Evolutionary conservation across 2,888 invertebrate genomes (phyloP).

Genomic region (Sussaba pulchella): DNA sequence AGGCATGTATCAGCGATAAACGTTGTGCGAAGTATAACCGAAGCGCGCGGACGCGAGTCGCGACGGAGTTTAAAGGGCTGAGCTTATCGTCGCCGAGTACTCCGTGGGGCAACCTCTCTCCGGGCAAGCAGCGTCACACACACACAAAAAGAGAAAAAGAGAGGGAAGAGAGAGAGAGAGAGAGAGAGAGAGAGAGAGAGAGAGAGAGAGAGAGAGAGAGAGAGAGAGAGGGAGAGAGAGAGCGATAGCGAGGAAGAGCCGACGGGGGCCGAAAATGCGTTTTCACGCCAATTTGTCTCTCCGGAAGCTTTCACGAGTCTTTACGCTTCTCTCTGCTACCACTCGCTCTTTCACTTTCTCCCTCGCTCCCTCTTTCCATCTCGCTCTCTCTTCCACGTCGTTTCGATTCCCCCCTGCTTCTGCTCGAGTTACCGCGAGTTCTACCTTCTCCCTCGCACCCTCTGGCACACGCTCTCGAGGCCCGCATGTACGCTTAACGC

Average conservation of each 20-base stretch:
- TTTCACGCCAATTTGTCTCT: constrained; percentile 83
- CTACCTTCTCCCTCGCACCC: not conserved
- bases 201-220: not conserved
- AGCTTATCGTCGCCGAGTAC: constrained; percentile 59
- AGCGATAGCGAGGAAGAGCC: constrained; percentile 8
- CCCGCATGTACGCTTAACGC: constrained; percentile 7
- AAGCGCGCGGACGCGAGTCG: constrained; percentile 9
- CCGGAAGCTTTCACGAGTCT: constrained; percentile 84
- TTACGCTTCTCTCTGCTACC: constrained; percentile 77
- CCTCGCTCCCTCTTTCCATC: constrained; percentile 18
- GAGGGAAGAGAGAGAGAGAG: not conserved
- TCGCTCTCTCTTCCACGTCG: constrained; percentile 42
- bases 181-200: constrained; percentile 14
- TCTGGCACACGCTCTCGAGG: not conserved
- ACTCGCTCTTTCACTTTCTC: constrained; percentile 39
- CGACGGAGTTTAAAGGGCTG: constrained; percentile 48
- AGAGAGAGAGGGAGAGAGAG: too few species aligned
- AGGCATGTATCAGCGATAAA: constrained; percentile 15
- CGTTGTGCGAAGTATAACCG: constrained; percentile 16
- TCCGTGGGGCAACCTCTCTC: constrained; percentile 55
- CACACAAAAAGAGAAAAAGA: constrained; percentile 19
- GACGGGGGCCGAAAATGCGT: constrained; percentile 79
- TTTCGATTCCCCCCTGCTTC: constrained; percentile 46
- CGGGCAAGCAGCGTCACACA: constrained; percentile 18
- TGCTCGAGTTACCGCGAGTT: constrained; percentile 15